These are phyloP conservation scores for Axea sp. DNA, from an alignment of 2,888 invertebrate species.

Conservation along the genomic window DNA sequence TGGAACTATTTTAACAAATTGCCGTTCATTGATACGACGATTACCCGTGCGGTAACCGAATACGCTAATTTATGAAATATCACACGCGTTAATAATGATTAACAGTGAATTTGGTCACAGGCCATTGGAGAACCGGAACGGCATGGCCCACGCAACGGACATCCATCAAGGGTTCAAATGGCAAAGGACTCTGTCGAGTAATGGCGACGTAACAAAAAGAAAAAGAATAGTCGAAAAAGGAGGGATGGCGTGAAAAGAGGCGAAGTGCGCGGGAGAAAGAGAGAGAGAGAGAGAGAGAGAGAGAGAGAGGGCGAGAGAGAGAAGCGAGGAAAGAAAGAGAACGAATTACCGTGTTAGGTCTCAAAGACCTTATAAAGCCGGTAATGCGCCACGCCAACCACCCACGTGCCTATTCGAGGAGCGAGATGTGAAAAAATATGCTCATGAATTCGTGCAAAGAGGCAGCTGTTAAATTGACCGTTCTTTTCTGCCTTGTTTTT, in stretches of 20 bases:
- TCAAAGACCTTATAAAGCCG: slow-evolving; percentile 75
- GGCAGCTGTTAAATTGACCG: slow-evolving; percentile 72
- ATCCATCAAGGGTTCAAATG: slow-evolving; percentile 75
- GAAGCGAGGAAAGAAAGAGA: slow-evolving; percentile 49
- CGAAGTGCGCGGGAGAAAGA: slow-evolving; percentile 46
- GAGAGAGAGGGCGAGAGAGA: slow-evolving; percentile 54
- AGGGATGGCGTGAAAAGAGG: slow-evolving; percentile 58
- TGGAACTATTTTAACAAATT: no score
- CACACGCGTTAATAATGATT: slow-evolving; percentile 48
- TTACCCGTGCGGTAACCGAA: slow-evolving; percentile 33
- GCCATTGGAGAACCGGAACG: slow-evolving; percentile 69
- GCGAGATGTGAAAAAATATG: slow-evolving; percentile 68
- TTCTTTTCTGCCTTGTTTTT: slow-evolving; percentile 54
- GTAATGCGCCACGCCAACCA: slow-evolving; percentile 75
- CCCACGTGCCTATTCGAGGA: slow-evolving; percentile 75
- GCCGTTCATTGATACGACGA: no score
- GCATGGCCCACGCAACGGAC: slow-evolving; percentile 74
- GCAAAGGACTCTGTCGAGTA: slow-evolving; percentile 76
- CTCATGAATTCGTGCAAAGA: slow-evolving; percentile 66
- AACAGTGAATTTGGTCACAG: slow-evolving; percentile 68
- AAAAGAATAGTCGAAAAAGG: slow-evolving; percentile 59
- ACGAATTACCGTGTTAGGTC: slow-evolving; percentile 67
- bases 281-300: slow-evolving; percentile 58
- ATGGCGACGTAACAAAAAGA: slow-evolving; percentile 74
- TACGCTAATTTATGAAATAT: slow-evolving; percentile 56